Evolutionary conservation across 2,797 vertebrate species (phyloP).

Genomic region (Selene dorsalis): DNA sequence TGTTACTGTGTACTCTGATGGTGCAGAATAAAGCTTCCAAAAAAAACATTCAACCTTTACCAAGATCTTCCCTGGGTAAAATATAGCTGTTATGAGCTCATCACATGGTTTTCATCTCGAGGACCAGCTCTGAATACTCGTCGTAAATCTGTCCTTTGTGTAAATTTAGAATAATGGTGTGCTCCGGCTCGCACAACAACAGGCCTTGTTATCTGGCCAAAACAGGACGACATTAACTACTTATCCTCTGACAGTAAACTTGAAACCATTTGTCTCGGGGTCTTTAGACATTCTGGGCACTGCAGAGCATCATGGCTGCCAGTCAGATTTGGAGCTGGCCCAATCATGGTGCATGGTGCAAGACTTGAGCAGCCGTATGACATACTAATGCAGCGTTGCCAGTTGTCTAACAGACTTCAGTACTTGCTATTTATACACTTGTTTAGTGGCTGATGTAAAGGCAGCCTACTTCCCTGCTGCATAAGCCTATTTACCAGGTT

Average conservation of each 20-base stretch:
- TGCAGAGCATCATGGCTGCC: slow-evolving; percentile 51
- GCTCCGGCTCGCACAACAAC: slow-evolving; percentile 26
- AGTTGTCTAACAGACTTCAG: slow-evolving; percentile 56
- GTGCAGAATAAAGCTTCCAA: too few relatives aligned
- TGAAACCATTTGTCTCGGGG: slow-evolving; percentile 60
- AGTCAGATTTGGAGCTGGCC: slow-evolving; percentile 51
- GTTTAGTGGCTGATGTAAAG: slow-evolving; percentile 40
- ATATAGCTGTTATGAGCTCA: slow-evolving; percentile 34
- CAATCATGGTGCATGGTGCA: slow-evolving; percentile 45
- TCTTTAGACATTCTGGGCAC: slow-evolving; percentile 51
- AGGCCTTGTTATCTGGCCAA: slow-evolving; percentile 59
- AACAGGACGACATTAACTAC: slow-evolving; percentile 45
- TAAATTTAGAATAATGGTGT: slow-evolving; percentile 42
- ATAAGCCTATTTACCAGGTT: slow-evolving; percentile 4
- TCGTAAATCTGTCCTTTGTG: slow-evolving; percentile 49
- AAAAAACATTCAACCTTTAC: neutral
- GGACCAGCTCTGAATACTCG: slow-evolving; percentile 33
- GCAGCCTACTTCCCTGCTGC: slow-evolving; percentile 19
- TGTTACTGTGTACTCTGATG: too few relatives aligned
- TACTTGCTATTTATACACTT: slow-evolving; percentile 55
- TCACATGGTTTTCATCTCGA: slow-evolving; percentile 30
- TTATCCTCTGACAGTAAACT: slow-evolving; percentile 54
- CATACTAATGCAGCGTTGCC: slow-evolving; percentile 43
- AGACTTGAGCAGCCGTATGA: slow-evolving; percentile 50
- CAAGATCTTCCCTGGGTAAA: slow-evolving; percentile 7